A percentile compares a stretch with the other conserved stretches of the same genome.
phyloP scores from a whole-genome alignment of 1,140 invertebrate genomes.

The Homarus americanus region DNA sequence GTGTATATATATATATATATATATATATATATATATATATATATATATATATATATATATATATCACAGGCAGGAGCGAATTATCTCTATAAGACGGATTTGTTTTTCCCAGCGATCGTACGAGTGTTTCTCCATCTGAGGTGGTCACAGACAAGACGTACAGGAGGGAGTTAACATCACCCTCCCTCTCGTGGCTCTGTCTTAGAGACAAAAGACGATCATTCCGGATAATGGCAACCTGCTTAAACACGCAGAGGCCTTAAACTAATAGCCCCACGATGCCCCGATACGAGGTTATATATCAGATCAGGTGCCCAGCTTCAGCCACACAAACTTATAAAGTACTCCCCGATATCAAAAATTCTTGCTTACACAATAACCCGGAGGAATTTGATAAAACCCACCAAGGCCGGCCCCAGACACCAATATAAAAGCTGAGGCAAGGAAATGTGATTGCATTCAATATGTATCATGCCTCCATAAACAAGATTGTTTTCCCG shows the following conservation, averaged over 20 bases:
- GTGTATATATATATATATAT: background rate
- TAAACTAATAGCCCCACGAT: conserved; percentile 29
- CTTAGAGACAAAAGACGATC: conserved; percentile 34
- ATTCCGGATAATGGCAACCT: background rate
- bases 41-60: background rate
- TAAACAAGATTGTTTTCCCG: conserved; percentile 64
- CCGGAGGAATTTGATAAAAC: conserved; percentile 70
- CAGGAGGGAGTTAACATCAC: background rate
- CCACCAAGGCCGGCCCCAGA: conserved; percentile 47
- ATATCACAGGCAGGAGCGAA: no score
- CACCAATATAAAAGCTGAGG: conserved; percentile 67
- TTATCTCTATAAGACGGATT: no score
- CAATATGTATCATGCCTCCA: conserved; percentile 62
- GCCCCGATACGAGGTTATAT: conserved; percentile 24
- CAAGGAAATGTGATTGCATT: conserved; percentile 66
- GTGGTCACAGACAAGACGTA: background rate
- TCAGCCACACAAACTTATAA: conserved; percentile 38
- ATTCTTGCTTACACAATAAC: conserved; percentile 70
- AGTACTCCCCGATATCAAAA: conserved; percentile 67
- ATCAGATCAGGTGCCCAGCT: conserved; percentile 9
- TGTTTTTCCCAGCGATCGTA: background rate
- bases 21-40: no score
- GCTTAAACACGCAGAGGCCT: background rate
- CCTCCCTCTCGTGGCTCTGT: background rate
- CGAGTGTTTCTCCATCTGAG: background rate